Evolutionary conservation across 2,797 vertebrate genomes (phyloP).

Genomic region (Pipistrellus pipistrellus): DNA sequence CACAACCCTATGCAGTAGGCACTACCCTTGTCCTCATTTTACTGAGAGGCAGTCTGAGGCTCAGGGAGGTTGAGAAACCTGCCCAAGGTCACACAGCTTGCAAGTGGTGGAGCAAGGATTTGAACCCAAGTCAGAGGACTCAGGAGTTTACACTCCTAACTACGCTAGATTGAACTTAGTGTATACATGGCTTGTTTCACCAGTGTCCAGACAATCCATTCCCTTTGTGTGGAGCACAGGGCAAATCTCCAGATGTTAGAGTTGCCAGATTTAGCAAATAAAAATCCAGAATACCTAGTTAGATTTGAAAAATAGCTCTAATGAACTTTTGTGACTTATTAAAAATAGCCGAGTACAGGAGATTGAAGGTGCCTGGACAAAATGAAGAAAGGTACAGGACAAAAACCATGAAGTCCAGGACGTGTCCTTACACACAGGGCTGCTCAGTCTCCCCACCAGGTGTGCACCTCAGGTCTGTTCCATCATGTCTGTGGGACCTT

Average conservation of each 20-base stretch:
- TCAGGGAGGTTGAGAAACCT: neutral
- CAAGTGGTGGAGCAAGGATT: neutral
- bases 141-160: neutral
- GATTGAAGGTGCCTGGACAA: neutral
- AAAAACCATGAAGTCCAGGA: neutral
- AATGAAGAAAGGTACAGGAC: neutral
- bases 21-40: neutral
- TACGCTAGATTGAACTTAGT: too few relatives aligned
- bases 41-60: neutral
- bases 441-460: neutral
- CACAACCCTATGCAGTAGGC: too few relatives aligned
- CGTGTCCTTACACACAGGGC: accelerated
- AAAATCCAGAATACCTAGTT: neutral
- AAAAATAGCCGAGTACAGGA: neutral
- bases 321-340: neutral
- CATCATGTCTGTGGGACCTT: neutral
- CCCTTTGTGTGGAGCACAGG: neutral
- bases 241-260: neutral
- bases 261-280: neutral
- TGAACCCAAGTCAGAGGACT: neutral
- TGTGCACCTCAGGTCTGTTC: neutral
- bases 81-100: neutral
- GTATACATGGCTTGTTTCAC: neutral
- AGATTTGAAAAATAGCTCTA: neutral
- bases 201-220: neutral